phyloP scores from a whole-genome alignment of 2,113 vertebrate genomes.

The Mustela nigripes region DNA sequence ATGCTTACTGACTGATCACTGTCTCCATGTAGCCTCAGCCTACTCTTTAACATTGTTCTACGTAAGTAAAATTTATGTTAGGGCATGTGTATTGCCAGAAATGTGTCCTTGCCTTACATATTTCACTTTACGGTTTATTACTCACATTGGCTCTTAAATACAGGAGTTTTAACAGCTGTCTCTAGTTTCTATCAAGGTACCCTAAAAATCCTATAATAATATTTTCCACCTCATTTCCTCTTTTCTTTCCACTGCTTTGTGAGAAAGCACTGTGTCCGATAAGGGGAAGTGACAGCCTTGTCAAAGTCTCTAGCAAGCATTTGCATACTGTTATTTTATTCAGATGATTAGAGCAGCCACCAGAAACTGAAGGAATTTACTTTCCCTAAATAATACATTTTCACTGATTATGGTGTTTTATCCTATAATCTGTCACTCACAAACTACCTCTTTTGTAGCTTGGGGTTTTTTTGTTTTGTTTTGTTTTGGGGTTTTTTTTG shows the following conservation, averaged over 20 bases:
- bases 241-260: slow-evolving; percentile 70
- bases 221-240: slow-evolving; percentile 74
- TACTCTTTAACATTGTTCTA: not conserved
- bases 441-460: slow-evolving; percentile 52
- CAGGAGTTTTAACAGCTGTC: slow-evolving; percentile 74
- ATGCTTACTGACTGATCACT: not conserved
- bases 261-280: slow-evolving; percentile 71
- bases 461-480: not conserved
- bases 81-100: slow-evolving; percentile 27
- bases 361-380: slow-evolving; percentile 70
- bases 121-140: slow-evolving; percentile 70
- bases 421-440: slow-evolving; percentile 68
- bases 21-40: not conserved
- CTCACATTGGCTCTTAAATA: slow-evolving; percentile 76
- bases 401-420: slow-evolving; percentile 72
- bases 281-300: slow-evolving; percentile 73
- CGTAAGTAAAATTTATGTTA: slow-evolving; percentile 58
- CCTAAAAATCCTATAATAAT: slow-evolving; percentile 79
- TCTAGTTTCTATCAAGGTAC: slow-evolving; percentile 72
- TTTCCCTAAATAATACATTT: slow-evolving; percentile 78
- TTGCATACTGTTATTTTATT: slow-evolving; percentile 53
- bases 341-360: slow-evolving; percentile 50
- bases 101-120: slow-evolving; percentile 69
- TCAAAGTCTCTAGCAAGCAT: slow-evolving; percentile 57
- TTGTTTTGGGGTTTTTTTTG: not conserved